These are phyloP conservation scores for Mamestra brassicae DNA, from an alignment of 2,888 invertebrate genomes.

Conservation along the genomic window DNA sequence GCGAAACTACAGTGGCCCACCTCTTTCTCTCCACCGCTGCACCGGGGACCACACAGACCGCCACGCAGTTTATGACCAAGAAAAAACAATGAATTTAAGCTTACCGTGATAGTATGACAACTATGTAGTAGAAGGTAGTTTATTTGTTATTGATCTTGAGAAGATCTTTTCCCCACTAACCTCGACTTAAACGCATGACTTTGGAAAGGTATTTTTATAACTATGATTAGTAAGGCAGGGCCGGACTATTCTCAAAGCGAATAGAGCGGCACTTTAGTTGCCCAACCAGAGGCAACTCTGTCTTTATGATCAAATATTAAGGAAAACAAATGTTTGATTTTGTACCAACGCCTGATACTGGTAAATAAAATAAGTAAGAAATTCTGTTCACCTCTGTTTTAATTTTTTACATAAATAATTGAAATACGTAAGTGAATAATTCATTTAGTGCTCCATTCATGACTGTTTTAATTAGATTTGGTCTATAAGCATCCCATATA, in stretches of 20 bases:
- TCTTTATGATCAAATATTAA: no score
- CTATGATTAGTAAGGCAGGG: neutral
- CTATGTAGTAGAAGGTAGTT: no score
- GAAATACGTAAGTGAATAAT: neutral
- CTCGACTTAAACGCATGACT: neutral
- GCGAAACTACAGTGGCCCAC: no score
- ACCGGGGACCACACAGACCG: neutral
- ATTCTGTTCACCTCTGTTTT: neutral
- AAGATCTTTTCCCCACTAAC: no score
- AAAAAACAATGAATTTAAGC: neutral
- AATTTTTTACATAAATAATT: no score
- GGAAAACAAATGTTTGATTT: no score
- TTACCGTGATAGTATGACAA: neutral
- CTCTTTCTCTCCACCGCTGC: no score
- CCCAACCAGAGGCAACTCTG: no score
- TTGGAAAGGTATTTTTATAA: neutral
- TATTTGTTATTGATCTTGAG: no score
- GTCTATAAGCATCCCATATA: slow-evolving; percentile 48
- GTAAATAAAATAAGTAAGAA: neutral
- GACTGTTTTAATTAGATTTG: neutral
- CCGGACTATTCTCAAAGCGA: no score
- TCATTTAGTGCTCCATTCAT: neutral
- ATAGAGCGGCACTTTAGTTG: no score
- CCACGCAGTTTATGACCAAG: neutral
- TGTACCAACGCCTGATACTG: no score